Conservation (phyloP, 2,113 vertebrate species). For the Telmatochromis sp. region DNA sequence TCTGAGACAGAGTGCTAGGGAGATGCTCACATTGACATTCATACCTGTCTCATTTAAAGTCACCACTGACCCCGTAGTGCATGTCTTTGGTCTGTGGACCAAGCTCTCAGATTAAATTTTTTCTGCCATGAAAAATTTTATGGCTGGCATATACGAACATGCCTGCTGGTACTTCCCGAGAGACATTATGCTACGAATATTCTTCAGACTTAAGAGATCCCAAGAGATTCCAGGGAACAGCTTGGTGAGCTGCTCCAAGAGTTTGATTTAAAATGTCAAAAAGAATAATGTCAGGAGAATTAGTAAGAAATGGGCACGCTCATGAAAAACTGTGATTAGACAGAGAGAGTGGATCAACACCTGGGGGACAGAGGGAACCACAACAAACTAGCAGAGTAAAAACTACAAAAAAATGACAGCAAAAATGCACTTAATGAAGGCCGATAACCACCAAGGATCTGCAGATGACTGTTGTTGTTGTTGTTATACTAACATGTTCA, state of each 20-base stretch:
- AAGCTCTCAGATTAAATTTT: neutral
- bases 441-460: neutral
- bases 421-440: neutral
- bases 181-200: neutral
- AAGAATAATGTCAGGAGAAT: neutral
- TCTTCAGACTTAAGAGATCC: neutral
- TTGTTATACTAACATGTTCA: neutral
- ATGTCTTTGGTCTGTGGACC: neutral
- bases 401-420: neutral
- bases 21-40: neutral
- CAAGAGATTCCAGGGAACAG: neutral
- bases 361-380: neutral
- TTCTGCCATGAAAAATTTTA: neutral
- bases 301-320: neutral
- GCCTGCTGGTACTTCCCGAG: neutral
- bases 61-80: neutral
- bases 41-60: neutral
- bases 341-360: neutral
- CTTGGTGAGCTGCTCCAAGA: neutral
- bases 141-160: rapidly evolving
- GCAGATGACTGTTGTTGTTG: neutral
- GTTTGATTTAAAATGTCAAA: neutral
- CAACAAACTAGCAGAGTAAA: neutral
- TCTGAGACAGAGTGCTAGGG: neutral
- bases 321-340: neutral